Base-by-base conservation (phyloP, 2,113 vertebrate genomes). In the Trichechus manatus region DNA sequence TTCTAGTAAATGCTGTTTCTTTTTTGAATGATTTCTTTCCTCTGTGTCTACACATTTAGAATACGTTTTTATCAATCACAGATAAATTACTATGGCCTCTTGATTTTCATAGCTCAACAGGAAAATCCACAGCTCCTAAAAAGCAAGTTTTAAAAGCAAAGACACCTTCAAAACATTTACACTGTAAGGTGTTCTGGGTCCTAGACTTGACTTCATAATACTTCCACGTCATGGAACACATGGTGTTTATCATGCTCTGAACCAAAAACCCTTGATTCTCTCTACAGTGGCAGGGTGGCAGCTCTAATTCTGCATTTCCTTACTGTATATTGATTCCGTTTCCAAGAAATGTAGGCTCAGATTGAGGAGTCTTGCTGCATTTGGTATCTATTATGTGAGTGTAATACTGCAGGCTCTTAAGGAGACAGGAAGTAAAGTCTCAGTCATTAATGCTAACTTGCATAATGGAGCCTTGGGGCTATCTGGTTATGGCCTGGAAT, bases 241-340 rank as follows among this genome's bases (percentile, higher is more conserved):
- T 17, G 47, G 22, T 53, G 17, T 1, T 31, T 25, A 33, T 1
- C 3, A 68, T 53, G 9, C 14, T 92, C 27, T 53, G 66, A 94
- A 31, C 1, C 82, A 20, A 90, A 77, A 79, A 3, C 68, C 75
- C n/a, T 42, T 81, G 91, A 95, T 80, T 75, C 79, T 1, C 22
- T 68, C 9, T 13, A 86, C 44, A 75, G 81, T 36, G 70, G 31
- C 72, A 72, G 42, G 47, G 36, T 83, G 64, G 53, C 79, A 78
- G 11, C 20, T 91, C 88, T 66, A 82, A 78, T 20, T 92, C 93
- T 90, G 80, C 39, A 33, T 85, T 94, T 74, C 36, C 75, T 88
- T 91, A 79, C 50, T 39, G 17, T 82, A 91, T 70, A 92, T 88
- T 96, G 77, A 96, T 96, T 98, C 91, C 47, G 80, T 96, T 89